Percentiles rank a stretch among this genome's conserved stretches.
These are phyloP conservation scores for Falco novaeseelandiae DNA, from an alignment of 2,797 vertebrate species.

Conservation along the genomic window DNA sequence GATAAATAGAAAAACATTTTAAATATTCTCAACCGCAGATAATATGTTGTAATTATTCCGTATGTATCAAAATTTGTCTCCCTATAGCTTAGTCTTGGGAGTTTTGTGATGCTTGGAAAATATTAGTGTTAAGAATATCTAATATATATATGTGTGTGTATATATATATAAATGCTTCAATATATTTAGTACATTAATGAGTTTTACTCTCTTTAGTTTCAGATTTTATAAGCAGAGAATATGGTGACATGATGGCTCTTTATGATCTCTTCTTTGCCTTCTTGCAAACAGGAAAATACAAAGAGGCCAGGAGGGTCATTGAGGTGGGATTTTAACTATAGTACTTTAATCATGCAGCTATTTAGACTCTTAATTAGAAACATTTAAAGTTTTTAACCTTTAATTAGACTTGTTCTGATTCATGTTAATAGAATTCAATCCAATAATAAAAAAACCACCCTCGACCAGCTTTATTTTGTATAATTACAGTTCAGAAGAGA, in stretches of 20 bases:
- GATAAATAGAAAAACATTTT: not conserved
- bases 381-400: conserved; percentile 80
- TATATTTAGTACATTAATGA: not conserved
- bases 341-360: conserved; percentile 71
- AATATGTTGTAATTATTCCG: not conserved
- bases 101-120: not conserved
- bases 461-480: conserved; percentile 65
- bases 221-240: conserved; percentile 87
- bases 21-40: not conserved
- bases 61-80: not conserved
- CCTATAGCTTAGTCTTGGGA: not conserved
- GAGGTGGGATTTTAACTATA: conserved; percentile 84
- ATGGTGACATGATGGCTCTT: conserved; percentile 92
- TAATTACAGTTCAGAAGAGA: conserved; percentile 77
- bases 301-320: conserved; percentile 92
- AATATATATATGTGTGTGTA: not conserved
- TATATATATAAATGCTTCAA: not conserved
- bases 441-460: conserved; percentile 51
- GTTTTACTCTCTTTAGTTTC: conserved; percentile 79
- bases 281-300: conserved; percentile 89
- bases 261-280: conserved; percentile 95
- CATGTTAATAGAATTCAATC: conserved; percentile 76
- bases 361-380: conserved; percentile 82
- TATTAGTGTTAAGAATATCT: not conserved
- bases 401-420: conserved; percentile 79